Conservation (phyloP, 2,797 vertebrate species). For the Vireo griseus region DNA sequence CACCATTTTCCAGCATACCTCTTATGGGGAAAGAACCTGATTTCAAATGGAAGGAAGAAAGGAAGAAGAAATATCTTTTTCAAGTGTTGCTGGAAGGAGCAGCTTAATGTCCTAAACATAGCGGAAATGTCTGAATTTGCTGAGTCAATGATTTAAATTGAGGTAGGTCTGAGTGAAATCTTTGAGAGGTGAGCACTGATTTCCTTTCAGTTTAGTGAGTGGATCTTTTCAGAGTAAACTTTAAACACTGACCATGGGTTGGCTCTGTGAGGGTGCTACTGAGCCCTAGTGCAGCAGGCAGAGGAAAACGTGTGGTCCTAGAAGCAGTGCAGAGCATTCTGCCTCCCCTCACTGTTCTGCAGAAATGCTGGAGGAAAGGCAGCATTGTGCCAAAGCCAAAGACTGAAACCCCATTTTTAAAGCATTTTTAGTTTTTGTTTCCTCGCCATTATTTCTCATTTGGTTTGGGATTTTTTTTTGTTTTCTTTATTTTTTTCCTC, state of each 20-base stretch:
- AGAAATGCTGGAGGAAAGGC: neutral
- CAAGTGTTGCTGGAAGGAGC: neutral
- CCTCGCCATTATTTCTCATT: neutral
- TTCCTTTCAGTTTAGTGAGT: neutral
- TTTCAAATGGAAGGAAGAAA: neutral
- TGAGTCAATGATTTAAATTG: neutral
- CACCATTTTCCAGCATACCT: neutral
- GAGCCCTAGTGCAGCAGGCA: neutral
- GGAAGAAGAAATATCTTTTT: neutral
- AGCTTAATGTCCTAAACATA: neutral
- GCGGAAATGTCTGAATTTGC: neutral
- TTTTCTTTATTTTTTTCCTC: fast-evolving
- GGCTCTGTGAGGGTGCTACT: neutral
- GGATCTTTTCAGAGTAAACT: neutral
- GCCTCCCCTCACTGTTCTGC: neutral
- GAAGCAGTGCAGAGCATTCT: neutral
- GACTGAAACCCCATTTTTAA: neutral
- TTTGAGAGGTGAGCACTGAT: neutral
- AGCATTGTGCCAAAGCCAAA: neutral
- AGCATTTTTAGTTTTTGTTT: neutral
- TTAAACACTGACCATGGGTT: neutral
- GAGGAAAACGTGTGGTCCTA: neutral
- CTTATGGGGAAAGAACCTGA: neutral
- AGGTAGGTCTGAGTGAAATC: neutral
- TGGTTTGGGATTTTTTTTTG: neutral